A percentile compares a stretch with the other conserved stretches of the same genome.
Conservation (phyloP, 2,113 vertebrate species). For the Cottus gobio region DNA sequence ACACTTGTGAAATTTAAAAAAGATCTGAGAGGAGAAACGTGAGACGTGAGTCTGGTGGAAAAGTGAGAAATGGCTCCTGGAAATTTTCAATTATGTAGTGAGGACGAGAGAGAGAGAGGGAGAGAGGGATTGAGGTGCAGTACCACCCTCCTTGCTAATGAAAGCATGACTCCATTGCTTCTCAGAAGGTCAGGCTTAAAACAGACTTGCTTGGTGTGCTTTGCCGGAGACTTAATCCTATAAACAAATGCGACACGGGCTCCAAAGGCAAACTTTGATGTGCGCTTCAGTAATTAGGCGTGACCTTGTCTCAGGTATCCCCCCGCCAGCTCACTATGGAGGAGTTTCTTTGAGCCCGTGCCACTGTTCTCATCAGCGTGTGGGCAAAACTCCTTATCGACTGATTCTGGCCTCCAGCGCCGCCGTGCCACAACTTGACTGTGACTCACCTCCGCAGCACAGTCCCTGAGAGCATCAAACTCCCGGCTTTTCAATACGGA, state of each 20-base stretch:
- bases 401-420: conserved; percentile 55
- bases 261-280: conserved; percentile 79
- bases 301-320: conserved; percentile 77
- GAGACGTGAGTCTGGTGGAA: conserved; percentile 36
- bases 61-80: conserved; percentile 53
- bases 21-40: conserved; percentile 57
- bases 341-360: conserved; percentile 68
- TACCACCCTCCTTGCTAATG: conserved; percentile 59
- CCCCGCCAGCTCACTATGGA: conserved; percentile 47
- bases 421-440: conserved; percentile 44
- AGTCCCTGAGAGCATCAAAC: conserved; percentile 42
- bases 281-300: conserved; percentile 71
- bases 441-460: conserved; percentile 58
- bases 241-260: conserved; percentile 74
- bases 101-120: conserved; percentile 28
- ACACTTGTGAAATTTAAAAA: conserved; percentile 60
- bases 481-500: conserved; percentile 20
- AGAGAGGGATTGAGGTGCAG: conserved; percentile 25
- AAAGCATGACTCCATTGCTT: conserved; percentile 56
- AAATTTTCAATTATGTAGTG: conserved; percentile 63
- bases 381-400: conserved; percentile 58
- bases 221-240: conserved; percentile 70
- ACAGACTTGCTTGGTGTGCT: conserved; percentile 53
- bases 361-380: conserved; percentile 60
- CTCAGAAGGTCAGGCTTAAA: conserved; percentile 68